Conservation (phyloP, 1,140 invertebrate genomes). For the Microplitis demolitor region DNA sequence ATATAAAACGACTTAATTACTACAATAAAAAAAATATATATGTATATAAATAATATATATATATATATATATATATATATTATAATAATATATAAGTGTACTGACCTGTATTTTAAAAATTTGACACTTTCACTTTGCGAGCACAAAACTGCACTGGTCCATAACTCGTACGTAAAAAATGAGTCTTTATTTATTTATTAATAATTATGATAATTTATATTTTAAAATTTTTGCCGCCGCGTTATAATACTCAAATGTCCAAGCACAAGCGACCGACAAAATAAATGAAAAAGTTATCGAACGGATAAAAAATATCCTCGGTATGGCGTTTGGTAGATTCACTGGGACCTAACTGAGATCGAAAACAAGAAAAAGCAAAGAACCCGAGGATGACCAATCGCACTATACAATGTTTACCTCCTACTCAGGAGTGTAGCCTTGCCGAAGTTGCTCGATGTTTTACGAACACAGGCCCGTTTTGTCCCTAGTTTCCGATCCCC, state of each 20-base stretch:
- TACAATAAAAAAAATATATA: no score
- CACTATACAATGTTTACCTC: conserved; percentile 58
- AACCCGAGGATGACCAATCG: conserved; percentile 56
- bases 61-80: no score
- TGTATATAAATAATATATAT: no score
- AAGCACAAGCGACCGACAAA: neutral
- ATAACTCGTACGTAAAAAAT: neutral
- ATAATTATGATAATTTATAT: no score
- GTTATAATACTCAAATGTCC: no score
- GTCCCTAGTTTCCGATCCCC: conserved; percentile 34
- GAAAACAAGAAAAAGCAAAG: conserved; percentile 51
- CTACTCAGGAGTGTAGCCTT: conserved; percentile 38
- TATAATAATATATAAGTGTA: no score
- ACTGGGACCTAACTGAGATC: conserved; percentile 14
- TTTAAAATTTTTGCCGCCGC: no score
- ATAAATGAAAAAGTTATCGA: no score
- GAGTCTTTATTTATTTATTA: neutral
- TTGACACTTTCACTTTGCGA: no score
- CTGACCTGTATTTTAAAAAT: no score
- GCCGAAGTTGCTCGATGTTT: conserved; percentile 44
- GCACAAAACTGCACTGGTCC: no score
- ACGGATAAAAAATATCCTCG: neutral
- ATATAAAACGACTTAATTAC: no score
- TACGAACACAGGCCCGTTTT: conserved; percentile 35
- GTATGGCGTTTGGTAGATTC: conserved; percentile 17